Percentiles rank a stretch among this genome's conserved stretches.
phyloP scores from a whole-genome alignment of 2,888 invertebrate genomes.

The Sinhomidia bicolor region DNA sequence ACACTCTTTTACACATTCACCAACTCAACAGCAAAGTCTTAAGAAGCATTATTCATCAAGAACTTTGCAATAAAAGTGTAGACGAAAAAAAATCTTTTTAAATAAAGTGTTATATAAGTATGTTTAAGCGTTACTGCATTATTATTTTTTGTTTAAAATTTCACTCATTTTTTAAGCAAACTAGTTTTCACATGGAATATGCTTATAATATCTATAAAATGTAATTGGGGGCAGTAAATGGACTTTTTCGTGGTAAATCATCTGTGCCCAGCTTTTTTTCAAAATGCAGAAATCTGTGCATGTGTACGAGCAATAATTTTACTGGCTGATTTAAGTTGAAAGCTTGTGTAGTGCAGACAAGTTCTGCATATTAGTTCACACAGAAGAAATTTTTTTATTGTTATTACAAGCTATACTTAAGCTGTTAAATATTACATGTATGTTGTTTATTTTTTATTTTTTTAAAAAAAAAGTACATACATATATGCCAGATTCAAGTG shows the following conservation, averaged over 20 bases:
- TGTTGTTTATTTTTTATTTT: no score
- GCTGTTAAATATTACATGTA: no score
- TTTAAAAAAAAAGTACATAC: neutral
- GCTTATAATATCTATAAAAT: neutral
- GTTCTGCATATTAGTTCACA: conserved; percentile 28
- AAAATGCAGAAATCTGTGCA: conserved; percentile 52
- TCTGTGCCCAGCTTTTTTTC: conserved; percentile 22
- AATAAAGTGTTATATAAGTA: neutral
- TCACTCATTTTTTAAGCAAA: conserved; percentile 26
- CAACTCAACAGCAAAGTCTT: neutral
- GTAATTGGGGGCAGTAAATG: conserved; percentile 38
- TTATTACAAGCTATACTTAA: conserved; percentile 9
- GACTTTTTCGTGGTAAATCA: conserved; percentile 65
- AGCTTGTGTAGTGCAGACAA: conserved; percentile 51
- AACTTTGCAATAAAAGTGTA: neutral
- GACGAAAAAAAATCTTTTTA: neutral
- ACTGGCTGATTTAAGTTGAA: conserved; percentile 64
- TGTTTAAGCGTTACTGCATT: no score
- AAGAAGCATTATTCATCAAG: neutral
- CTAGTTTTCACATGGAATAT: neutral
- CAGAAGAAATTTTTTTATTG: conserved; percentile 12
- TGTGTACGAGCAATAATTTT: conserved; percentile 71
- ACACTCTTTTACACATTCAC: no score
- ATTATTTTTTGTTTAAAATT: neutral
- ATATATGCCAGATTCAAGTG: neutral